These are phyloP conservation scores for Diprion similis DNA, from an alignment of 1,140 invertebrate genomes.

Conservation along the genomic window DNA sequence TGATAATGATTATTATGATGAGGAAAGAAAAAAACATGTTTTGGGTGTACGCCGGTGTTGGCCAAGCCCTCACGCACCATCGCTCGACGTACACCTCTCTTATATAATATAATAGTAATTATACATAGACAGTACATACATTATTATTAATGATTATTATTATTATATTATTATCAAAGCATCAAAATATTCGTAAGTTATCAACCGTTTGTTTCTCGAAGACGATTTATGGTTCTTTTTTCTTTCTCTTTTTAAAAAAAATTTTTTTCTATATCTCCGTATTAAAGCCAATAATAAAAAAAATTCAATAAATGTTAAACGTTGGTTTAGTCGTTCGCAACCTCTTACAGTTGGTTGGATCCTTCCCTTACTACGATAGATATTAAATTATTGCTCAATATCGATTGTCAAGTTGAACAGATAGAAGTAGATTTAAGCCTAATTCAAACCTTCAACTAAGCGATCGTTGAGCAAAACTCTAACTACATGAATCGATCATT, in stretches of 20 bases:
- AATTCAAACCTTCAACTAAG: too few species aligned
- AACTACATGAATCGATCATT: too few species aligned
- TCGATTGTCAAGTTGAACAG: too few species aligned
- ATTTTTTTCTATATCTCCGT: slow-evolving; percentile 61
- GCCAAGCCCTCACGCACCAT: slow-evolving; percentile 42
- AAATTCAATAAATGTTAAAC: slow-evolving; percentile 60
- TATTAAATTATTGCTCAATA: too few species aligned
- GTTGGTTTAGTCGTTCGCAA: slow-evolving; percentile 18
- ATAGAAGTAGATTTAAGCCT: too few species aligned
- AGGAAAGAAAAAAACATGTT: slow-evolving; percentile 40
- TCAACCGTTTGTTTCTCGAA: slow-evolving; percentile 57
- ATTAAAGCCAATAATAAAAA: slow-evolving; percentile 60
- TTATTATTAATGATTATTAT: slow-evolving; percentile 37
- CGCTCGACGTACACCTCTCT: slow-evolving; percentile 52
- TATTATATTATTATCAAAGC: slow-evolving; percentile 58
- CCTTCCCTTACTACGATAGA: too few species aligned
- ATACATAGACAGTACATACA: slow-evolving; percentile 60
- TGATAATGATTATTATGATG: too few species aligned
- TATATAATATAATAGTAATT: slow-evolving; percentile 59
- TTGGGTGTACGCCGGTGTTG: slow-evolving; percentile 51
- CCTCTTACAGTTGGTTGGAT: too few species aligned
- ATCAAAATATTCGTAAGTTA: slow-evolving; percentile 61
- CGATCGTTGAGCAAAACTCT: too few species aligned
- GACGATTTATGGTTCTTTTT: slow-evolving; percentile 61
- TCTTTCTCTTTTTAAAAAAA: slow-evolving; percentile 61